A percentile compares a stretch with the other conserved stretches of the same genome.
Evolutionary conservation across 2,113 vertebrate genomes (phyloP).

Genomic region (Etheostoma spectabile): DNA sequence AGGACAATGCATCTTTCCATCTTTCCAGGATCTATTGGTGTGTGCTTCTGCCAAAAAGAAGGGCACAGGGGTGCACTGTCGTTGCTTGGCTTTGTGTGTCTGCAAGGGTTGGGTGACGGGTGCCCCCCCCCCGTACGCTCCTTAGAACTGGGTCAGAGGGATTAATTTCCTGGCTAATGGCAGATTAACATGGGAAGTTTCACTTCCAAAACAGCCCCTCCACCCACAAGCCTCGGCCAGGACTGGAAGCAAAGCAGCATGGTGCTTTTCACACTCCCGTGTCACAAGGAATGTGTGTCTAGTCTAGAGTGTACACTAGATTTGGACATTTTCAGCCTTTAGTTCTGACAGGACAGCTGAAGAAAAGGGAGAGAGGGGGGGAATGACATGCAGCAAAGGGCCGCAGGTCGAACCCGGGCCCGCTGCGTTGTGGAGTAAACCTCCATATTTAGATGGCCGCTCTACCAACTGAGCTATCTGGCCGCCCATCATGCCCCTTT

Average conservation of each 20-base stretch:
- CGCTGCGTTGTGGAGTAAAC: too few species aligned
- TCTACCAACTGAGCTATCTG: too few species aligned
- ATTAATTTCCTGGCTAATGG: conserved; percentile 76
- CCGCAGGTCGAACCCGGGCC: too few species aligned
- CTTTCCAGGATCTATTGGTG: conserved; percentile 21
- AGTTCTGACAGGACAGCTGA: too few species aligned
- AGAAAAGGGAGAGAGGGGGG: too few species aligned
- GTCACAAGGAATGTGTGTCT: conserved; percentile 8
- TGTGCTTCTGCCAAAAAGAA: conserved; percentile 25
- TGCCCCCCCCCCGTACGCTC: conserved; percentile 9
- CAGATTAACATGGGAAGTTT: conserved; percentile 73
- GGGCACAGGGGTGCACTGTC: conserved; percentile 11
- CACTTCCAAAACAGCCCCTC: conserved; percentile 50
- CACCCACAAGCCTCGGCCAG: neutral
- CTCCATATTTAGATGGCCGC: too few species aligned
- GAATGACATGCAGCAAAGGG: too few species aligned
- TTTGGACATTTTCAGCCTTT: too few species aligned
- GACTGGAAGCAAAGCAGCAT: neutral
- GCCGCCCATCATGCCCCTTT: too few species aligned
- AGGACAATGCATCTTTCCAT: conserved; percentile 20
- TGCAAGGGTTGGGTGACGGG: conserved; percentile 31
- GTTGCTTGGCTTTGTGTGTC: conserved; percentile 44
- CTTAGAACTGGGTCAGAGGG: conserved; percentile 77
- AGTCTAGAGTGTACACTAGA: neutral
- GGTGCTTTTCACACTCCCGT: conserved; percentile 12